Conservation (phyloP, 2,797 vertebrate genomes). For the Pygocentrus nattereri region DNA sequence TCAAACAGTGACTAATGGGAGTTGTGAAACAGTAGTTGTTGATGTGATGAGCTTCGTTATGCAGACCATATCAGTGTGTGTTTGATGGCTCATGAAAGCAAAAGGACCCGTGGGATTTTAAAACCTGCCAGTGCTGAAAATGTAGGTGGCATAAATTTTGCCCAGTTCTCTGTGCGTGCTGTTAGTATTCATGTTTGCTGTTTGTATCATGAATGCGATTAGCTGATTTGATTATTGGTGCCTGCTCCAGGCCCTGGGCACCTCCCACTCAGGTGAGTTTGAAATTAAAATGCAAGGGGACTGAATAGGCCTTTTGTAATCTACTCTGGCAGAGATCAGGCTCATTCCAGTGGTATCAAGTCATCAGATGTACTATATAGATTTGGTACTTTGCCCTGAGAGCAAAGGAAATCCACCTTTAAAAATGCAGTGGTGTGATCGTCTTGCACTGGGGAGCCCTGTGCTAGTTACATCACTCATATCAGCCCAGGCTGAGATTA, state of each 20-base stretch:
- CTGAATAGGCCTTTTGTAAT: background rate
- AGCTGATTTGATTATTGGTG: background rate
- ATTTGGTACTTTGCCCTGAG: background rate
- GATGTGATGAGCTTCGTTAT: background rate
- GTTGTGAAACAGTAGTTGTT: background rate
- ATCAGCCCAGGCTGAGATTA: background rate
- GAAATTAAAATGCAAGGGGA: background rate
- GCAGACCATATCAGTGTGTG: background rate
- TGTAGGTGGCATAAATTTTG: constrained; percentile 27
- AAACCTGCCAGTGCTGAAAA: background rate
- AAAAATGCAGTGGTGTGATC: constrained; percentile 30
- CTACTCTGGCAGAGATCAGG: background rate
- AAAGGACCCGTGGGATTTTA: constrained; percentile 1
- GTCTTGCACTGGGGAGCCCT: constrained; percentile 3
- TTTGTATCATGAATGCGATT: background rate
- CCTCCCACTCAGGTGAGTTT: constrained; percentile 1
- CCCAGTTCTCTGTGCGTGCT: background rate
- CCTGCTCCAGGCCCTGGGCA: background rate
- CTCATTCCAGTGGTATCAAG: background rate
- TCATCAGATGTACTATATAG: background rate
- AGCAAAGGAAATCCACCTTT: constrained; percentile 22
- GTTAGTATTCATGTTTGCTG: constrained; percentile 3
- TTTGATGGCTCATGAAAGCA: constrained; percentile 1
- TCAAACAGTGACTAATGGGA: background rate
- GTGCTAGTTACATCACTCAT: background rate